Evolutionary conservation across 1,140 invertebrate genomes (phyloP), one percentile per base, ranked within the genome.

Genomic region (Nautilus pompilius): DNA sequence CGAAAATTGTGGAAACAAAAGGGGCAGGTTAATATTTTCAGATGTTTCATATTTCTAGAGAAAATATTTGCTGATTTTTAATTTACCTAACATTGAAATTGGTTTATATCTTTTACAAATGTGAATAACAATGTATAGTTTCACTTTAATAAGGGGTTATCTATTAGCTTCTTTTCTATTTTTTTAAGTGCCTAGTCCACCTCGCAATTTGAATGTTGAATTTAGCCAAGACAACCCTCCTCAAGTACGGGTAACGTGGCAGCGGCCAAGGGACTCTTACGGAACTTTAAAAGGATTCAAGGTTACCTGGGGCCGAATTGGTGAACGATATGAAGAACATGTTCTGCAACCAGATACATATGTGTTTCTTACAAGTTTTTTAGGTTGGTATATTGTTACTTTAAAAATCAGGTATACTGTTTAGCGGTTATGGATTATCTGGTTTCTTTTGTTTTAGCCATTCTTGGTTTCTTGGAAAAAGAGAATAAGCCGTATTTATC

Each of bases 211-310:
- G 20, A 51, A 69, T 32, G 67, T 79, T 5, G 73, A 75, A 24
- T 65, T 83, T 6, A 60, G 72, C 8, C 64, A 91, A 75, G 87
- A 90, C 65, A 91, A 94, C 66, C 91, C 92, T 0, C 89, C 90
- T 41, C 88, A 93, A 8, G 90, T 98, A 49, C 91, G 95, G 81
- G 84, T 97, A 22, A 91, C 95, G 76, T 99, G 96, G 96, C 88
- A 87, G 10, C 87, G 88, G 68, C 96, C 96, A 0, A 87, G 87
- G 0, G 88, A 93, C 80, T 93, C 93, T 0, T 95, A 94, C 74
- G 96, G 96, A 0, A 88, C 91, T 66, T 83, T 98, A 15, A 83
- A 89, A 53, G 92, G 93, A 13, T 97, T 95, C 79, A 87, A 91
- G 63, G 83, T 97, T 17, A 87, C 89, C 71, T 97, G 93, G 82